A percentile compares a stretch with the other conserved stretches of the same genome.
phyloP scores from a whole-genome alignment of 1,140 invertebrate species.

The Gryllus bimaculatus region DNA sequence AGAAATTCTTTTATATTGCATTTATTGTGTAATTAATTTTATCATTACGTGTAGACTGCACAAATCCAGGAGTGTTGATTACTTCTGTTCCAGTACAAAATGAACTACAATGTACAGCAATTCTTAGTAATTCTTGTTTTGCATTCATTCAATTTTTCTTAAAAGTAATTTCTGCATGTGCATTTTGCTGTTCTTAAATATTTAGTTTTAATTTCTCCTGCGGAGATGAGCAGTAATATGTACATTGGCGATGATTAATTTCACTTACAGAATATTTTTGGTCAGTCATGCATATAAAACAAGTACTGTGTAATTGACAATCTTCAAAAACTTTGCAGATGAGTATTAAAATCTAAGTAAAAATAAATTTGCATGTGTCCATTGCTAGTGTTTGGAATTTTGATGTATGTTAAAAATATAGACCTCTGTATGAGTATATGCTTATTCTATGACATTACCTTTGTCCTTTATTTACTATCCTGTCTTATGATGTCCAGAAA shows the following conservation, averaged over 20 bases:
- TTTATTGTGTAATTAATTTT: background rate
- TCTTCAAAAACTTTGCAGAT: background rate
- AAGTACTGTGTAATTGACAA: background rate
- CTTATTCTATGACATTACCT: background rate
- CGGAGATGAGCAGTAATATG: background rate
- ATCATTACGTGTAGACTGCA: background rate
- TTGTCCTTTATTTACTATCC: background rate
- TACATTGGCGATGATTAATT: background rate
- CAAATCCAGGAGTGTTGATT: background rate
- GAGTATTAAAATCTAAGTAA: background rate
- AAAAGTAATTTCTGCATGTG: background rate
- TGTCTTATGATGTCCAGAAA: no score
- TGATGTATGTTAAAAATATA: background rate
- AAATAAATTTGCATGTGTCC: background rate
- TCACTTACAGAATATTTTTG: background rate
- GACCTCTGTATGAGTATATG: no score
- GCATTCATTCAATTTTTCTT: background rate
- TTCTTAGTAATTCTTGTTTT: background rate
- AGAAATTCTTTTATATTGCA: background rate
- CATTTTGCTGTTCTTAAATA: background rate
- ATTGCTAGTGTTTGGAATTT: background rate
- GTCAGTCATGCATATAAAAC: background rate
- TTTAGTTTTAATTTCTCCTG: background rate
- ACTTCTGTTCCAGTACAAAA: background rate
- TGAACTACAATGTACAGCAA: background rate